These are phyloP conservation scores for Bradypodion ventrale DNA, from an alignment of 2,797 vertebrate genomes.

Conservation along the genomic window DNA sequence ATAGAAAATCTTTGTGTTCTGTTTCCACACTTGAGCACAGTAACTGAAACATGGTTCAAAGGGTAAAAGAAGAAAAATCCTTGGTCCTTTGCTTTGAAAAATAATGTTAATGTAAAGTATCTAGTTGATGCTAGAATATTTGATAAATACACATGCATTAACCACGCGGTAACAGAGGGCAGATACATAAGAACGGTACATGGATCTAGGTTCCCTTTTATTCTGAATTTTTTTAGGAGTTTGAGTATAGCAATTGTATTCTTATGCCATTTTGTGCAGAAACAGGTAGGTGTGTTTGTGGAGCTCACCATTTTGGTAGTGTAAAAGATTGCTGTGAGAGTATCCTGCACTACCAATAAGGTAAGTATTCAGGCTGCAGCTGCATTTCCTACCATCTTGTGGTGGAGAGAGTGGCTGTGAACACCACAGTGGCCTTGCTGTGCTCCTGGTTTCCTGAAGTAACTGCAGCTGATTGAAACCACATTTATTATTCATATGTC, in stretches of 20 bases:
- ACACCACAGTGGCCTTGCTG: background rate
- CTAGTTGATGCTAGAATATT: constrained; percentile 30
- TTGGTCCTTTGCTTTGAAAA: background rate
- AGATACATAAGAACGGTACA: constrained; percentile 1
- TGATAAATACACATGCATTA: constrained; percentile 27
- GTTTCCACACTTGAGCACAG: background rate
- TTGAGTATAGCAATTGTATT: background rate
- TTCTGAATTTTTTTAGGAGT: background rate
- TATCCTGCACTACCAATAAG: background rate
- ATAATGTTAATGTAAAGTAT: constrained; percentile 7
- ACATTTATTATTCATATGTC: background rate
- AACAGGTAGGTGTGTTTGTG: background rate
- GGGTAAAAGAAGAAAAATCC: background rate
- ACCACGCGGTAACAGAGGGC: constrained; percentile 1
- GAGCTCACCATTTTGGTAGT: background rate
- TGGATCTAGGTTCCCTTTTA: constrained; percentile 4
- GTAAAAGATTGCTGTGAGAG: background rate
- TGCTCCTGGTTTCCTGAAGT: background rate
- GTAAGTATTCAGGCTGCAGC: background rate
- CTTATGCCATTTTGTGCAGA: background rate
- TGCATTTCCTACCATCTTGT: background rate
- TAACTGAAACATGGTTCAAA: background rate
- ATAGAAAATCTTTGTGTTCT: constrained; percentile 32
- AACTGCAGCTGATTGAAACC: background rate
- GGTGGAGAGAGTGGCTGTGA: background rate